Conservation (phyloP, 2,113 vertebrate genomes). For the Gorsachius goisagi region DNA sequence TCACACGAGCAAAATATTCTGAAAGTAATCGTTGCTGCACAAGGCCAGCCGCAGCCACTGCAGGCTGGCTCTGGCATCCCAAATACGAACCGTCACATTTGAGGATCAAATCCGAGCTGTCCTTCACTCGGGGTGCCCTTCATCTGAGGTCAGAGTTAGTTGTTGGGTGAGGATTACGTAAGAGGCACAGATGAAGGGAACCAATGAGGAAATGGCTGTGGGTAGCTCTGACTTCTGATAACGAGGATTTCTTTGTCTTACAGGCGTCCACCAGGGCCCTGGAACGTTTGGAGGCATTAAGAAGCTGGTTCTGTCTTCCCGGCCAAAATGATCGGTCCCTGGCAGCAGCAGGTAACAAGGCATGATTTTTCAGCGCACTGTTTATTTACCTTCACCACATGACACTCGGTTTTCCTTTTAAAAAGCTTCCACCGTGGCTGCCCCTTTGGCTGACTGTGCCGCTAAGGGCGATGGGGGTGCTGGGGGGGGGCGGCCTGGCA, state of each 20-base stretch:
- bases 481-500: background rate
- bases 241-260: slow-evolving; percentile 8
- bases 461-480: background rate
- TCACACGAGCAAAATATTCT: background rate
- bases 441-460: background rate
- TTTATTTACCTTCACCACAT: background rate
- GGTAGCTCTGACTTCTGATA: background rate
- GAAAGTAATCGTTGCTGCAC: background rate
- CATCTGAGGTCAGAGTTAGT: background rate
- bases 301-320: background rate
- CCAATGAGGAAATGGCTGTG: background rate
- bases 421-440: background rate
- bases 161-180: background rate
- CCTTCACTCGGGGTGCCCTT: slow-evolving; percentile 4
- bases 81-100: background rate
- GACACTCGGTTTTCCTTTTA: background rate
- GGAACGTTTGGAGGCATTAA: background rate
- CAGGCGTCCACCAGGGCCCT: background rate
- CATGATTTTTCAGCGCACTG: background rate
- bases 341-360: background rate
- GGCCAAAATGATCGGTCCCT: background rate
- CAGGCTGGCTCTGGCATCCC: background rate
- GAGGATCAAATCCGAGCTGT: background rate
- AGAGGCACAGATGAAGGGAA: slow-evolving; percentile 8
- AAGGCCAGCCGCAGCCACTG: background rate